Base-by-base conservation (phyloP, 2,888 invertebrate genomes). In the Mimachlamys varia region DNA sequence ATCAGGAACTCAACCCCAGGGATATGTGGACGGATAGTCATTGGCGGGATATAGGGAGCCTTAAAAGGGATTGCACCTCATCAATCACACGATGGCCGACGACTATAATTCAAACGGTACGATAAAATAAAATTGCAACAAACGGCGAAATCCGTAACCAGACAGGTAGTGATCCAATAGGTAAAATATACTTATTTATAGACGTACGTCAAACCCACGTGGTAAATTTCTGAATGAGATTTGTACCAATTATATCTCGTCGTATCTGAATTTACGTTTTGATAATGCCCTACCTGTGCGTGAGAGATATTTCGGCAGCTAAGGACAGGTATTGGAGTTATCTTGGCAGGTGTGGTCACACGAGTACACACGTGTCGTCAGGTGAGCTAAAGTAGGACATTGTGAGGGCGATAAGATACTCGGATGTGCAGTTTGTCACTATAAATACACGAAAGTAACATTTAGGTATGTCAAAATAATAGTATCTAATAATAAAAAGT, bases 151-250 rank as follows among this genome's bases (percentile, higher is more conserved):
- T 76, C 76, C 33, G 7, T 4, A 27, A 5, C 62, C 17, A 76
- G 33, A 76, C 76, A 33, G 76, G 76, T 76, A 33, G 76, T 76
- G 7, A 76, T 10, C 15, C 15, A 76, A 76, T 15, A 33, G 76
- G 33, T 76, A 33, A 76, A 2, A 76, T 22, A 76, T 76, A 33
- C 33, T 12, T 76, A 76, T 76, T 76, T 33, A 76, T 76, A 76
- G 76, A 7, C 44, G 44, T 44, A 44, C 44, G 44, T 44, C 44
- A 44, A 44, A 44, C 33, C 76, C 76, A 76, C 76, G 76, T 76
- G 76, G 76, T 76, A 7, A 27, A 27, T 76, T 76, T 76, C 76
- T 76, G 76, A 76, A 76, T 76, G 76, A 76, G 76, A 19, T 62
- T 76, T 76, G n/a, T n/a, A n/a, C n/a, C n/a, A n/a, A n/a, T n/a